Evolutionary conservation across 92 coral and sea anemone genomes (phyloP).

Genomic region (Palythoa grandis): DNA sequence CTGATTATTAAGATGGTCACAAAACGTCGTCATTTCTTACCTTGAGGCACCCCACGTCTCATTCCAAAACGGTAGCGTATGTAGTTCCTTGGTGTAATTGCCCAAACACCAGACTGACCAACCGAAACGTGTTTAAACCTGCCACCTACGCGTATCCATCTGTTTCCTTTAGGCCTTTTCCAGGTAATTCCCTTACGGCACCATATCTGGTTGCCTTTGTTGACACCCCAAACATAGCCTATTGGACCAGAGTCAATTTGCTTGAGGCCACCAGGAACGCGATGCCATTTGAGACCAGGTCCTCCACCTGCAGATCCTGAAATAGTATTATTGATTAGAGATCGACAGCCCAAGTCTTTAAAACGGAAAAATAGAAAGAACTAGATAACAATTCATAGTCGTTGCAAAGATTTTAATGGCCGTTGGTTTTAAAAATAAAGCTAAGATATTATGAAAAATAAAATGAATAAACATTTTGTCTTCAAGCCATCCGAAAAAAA

Average conservation of each 20-base stretch:
- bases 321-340: neutral
- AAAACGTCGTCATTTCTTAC: neutral
- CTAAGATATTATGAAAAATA: no score
- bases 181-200: conserved; percentile 37
- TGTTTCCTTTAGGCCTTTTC: conserved; percentile 15
- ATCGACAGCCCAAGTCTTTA: neutral
- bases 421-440: no score
- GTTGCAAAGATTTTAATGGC: no score
- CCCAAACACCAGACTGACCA: conserved; percentile 39
- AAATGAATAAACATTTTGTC: no score
- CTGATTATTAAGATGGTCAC: neutral
- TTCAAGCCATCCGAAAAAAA: no score
- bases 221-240: conserved; percentile 24
- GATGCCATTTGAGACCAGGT: conserved; percentile 15
- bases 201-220: conserved; percentile 6
- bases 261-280: conserved; percentile 23
- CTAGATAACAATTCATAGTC: no score
- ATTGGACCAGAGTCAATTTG: conserved; percentile 41
- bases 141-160: conserved; percentile 28
- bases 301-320: conserved; percentile 16
- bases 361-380: no score
- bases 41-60: conserved; percentile 24
- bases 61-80: conserved; percentile 33
- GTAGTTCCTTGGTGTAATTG: conserved; percentile 2
- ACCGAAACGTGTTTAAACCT: conserved; percentile 24